Base-by-base conservation (phyloP, 2,113 vertebrate genomes). In the Zeus faber region DNA sequence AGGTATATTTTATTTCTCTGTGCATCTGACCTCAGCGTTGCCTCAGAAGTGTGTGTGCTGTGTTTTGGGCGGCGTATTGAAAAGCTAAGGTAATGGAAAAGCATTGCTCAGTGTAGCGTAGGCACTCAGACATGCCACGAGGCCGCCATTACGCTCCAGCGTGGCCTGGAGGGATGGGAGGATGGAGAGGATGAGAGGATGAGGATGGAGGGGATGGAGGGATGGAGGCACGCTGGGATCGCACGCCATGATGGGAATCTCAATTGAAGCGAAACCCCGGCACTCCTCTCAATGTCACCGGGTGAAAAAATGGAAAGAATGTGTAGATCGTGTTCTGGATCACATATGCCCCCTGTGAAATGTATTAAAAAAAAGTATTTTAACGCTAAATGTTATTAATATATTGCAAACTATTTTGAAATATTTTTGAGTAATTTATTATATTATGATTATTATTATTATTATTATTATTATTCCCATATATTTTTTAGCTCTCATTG, bases 91-190 rank as follows among this genome's bases (percentile, higher is more conserved):
- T 88, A 89, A 89, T 89, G 87, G 87, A 88, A 89, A 89, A 87
- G 84, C 85, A 83, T 85, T 84, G 85, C 87, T 86, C 84, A 77
- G 81, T 80, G 83, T 85, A 85, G 84, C 76, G 73, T 82, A 82
- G 68, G 85, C 81, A 80, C 78, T 89, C 83, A 83, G 76, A 84
- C 83, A 82, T 83, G 70, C 72, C 70, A 83, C 79, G 81, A 80
- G 73, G 77, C 85, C 76, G 67, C 81, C 78, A 86, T 89, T 83
- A 82, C 66, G 71, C 69, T 71, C 75, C 73, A 76, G 57, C 73
- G 17, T 89, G 82, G 81, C 81, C 82, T 81, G 67, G 74, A 78
- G 57, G 72, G 70, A 48, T 8, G 60, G 29, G 71, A 69, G 58
- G 48, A 56, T 50, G 62, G 51, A 58, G 56, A 41, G 4, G 16